Percentiles rank a stretch among this genome's conserved stretches.
Conservation (phyloP, 2,797 vertebrate genomes). For the Nyctibius grandis region DNA sequence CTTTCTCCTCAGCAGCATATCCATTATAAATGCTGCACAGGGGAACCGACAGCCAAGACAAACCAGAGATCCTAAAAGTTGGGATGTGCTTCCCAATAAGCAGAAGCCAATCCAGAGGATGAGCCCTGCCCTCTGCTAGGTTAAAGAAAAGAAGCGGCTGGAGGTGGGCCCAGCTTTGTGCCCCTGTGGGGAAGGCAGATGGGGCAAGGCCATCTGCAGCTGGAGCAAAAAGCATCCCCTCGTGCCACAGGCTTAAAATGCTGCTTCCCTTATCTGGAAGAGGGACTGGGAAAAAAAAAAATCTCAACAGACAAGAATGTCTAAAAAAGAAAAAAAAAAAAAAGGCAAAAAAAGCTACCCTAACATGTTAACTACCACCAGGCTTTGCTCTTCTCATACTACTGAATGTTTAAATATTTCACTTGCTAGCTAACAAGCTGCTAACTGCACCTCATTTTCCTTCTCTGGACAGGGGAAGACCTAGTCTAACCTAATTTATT, state of each 20-base stretch:
- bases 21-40: not conserved
- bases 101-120: rapidly evolving
- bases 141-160: rapidly evolving
- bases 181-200: not conserved
- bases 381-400: not conserved
- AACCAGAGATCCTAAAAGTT: not conserved
- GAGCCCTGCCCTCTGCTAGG: not conserved
- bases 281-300: not conserved
- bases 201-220: not conserved
- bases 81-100: not conserved
- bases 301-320: not conserved
- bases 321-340: not conserved
- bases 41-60: not conserved
- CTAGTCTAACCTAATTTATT: not conserved
- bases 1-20: not conserved
- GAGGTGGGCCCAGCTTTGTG: not conserved
- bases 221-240: not conserved
- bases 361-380: not conserved
- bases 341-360: not conserved
- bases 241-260: not conserved
- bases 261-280: not conserved
- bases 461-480: not conserved
- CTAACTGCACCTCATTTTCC: not conserved
- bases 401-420: not conserved
- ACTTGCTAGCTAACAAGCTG: not conserved